Percentiles rank a stretch among this genome's conserved stretches.
Evolutionary conservation across 2,797 vertebrate species (phyloP).

Genomic region (Corythornis leucogaster): DNA sequence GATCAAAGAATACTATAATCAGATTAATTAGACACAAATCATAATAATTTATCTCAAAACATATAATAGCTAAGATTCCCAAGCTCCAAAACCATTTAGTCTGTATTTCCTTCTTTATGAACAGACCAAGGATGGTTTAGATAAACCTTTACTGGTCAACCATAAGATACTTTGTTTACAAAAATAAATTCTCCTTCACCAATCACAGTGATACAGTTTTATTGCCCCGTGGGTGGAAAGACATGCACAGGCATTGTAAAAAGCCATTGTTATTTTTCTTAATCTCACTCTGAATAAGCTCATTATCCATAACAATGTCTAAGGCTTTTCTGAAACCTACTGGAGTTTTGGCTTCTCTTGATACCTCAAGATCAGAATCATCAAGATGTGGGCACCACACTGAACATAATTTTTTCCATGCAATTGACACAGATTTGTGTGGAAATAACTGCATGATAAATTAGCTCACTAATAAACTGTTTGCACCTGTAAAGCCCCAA

Average conservation of each 20-base stretch:
- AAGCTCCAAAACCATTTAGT: neutral
- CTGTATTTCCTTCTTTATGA: neutral
- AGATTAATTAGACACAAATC: neutral
- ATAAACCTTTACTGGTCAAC: neutral
- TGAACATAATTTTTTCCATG: slow-evolving; percentile 2
- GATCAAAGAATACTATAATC: neutral
- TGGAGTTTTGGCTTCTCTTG: neutral
- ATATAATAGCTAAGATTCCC: neutral
- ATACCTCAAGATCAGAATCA: neutral
- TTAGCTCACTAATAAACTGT: neutral
- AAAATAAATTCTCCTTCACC: neutral
- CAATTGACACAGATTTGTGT: neutral
- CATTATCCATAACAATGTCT: neutral
- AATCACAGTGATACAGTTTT: neutral
- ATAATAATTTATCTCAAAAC: neutral
- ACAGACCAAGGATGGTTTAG: neutral
- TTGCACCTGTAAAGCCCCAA: slow-evolving; percentile 40
- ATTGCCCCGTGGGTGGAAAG: neutral
- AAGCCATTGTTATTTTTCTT: neutral
- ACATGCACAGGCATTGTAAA: neutral
- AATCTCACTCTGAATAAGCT: neutral
- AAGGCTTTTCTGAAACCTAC: neutral
- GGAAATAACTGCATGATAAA: slow-evolving; percentile 24
- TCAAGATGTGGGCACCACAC: neutral
- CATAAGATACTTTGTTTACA: neutral